Conservation (phyloP, 2,113 vertebrate species). For the Geococcyx californianus region DNA sequence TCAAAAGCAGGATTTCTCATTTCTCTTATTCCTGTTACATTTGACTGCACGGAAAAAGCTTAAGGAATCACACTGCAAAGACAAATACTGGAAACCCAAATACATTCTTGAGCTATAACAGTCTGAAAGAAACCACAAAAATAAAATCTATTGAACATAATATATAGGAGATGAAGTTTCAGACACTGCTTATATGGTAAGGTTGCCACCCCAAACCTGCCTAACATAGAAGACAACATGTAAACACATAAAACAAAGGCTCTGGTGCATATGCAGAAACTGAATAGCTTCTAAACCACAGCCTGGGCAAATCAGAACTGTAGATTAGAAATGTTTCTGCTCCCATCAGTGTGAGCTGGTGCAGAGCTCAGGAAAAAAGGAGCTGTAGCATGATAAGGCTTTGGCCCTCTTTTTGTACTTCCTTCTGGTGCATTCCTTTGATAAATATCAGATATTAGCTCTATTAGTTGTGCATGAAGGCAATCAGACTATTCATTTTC, state of each 20-base stretch:
- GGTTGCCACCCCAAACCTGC: neutral
- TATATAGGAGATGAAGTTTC: rapidly evolving
- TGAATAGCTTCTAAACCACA: neutral
- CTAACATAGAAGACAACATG: neutral
- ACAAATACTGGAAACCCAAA: neutral
- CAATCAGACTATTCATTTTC: neutral
- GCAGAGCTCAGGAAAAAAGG: neutral
- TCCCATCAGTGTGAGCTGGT: neutral
- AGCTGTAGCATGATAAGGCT: neutral
- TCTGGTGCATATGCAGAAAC: neutral
- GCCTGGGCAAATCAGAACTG: neutral
- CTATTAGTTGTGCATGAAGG: neutral
- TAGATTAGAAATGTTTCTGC: neutral
- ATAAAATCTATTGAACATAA: neutral
- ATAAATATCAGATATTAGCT: neutral
- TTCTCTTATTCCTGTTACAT: neutral
- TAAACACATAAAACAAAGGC: neutral
- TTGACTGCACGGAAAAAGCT: neutral
- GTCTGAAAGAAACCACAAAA: neutral
- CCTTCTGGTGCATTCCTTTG: neutral
- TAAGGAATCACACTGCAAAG: neutral
- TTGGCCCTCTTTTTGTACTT: neutral
- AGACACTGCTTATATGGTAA: neutral
- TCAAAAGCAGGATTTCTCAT: neutral
- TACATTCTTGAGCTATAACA: neutral